Evolutionary conservation across 2,113 vertebrate species (phyloP), one percentile per base, ranked within the genome.

Genomic region (Solea senegalensis): DNA sequence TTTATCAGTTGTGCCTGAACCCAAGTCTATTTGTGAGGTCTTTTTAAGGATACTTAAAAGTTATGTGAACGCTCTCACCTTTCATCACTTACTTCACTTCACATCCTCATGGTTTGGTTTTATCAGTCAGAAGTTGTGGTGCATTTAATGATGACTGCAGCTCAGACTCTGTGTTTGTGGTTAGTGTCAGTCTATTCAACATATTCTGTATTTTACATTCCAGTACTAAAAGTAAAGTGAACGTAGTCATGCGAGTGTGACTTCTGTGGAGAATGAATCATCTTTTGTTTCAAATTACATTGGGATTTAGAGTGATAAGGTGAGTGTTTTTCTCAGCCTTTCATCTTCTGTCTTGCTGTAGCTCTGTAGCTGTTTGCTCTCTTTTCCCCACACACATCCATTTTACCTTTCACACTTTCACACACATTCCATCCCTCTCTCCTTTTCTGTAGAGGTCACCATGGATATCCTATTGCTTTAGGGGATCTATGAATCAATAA

Each of bases 401-500:
- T 21, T 21, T 21, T 21, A 21, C 21, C 21, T 27, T 55, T 21
- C 15, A 28, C 46, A 60, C 58, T 58, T 40, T 78, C 54, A 56
- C 8, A 16, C 9, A 6, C 46, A 3, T n/a, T 28, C 28, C 50
- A 40, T 55, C 44, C 7, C 15, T 34, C 54, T 55, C 48, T 34
- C 55, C 50, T 63, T 44, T 50, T 77, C 65, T 72, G 28, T 46
- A 48, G 77, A 84, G 85, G 86, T 86, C 82, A 86, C 58, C 64
- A 76, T 89, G 85, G 83, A 89, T 86, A 81, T 76, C 72, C 40
- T 61, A 5, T 81, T 73, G 55, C 73, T 78, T 77, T 26, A 81
- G 85, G 69, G 65, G 63, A 75, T 82, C 79, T 69, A 45, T 88
- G 71, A 85, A 86, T 89, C 87, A 86, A 85, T 89, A 88, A 73